Evolutionary conservation across 2,113 vertebrate species (phyloP), one percentile per base, ranked within the genome.

Genomic region (Eptatretus burgeri): DNA sequence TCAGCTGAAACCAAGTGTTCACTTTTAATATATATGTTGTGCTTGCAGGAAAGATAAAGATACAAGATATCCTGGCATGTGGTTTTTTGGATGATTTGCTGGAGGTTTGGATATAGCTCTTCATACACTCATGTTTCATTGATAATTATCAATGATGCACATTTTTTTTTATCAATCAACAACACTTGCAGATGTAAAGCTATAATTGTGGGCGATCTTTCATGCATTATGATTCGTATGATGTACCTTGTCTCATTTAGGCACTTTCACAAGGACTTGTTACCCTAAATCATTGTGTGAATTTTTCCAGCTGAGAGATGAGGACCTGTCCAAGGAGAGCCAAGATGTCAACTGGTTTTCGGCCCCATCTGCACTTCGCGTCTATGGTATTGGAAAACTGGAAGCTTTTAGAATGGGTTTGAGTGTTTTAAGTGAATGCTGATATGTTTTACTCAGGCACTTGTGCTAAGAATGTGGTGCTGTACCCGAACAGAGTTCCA

Each of bases 261-360:
- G n/a, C n/a, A n/a, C n/a, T n/a, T n/a, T n/a, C n/a, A n/a, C n/a
- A n/a, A n/a, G n/a, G n/a, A n/a, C n/a, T n/a, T n/a, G n/a, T n/a
- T n/a, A n/a, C n/a, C n/a, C n/a, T n/a, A n/a, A n/a, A n/a, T n/a
- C n/a, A n/a, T n/a, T n/a, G n/a, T n/a, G n/a, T n/a, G n/a, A n/a
- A n/a, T n/a, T n/a, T 41, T 41, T 41, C 27, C 72, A 96, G 91
- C 75, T 95, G 70, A 79, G 91, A 72, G 91, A 96, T 70, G 91
- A 96, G 72, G 91, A 96, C 70, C 74, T 95, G 69, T 94, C 88
- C 63, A 96, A 95, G 71, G 88, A 96, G 75, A 95, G 84, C 77
- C 91, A 96, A 75, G 91, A 96, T 76, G 85, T 85, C 65, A 96
- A 96, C 53, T 96, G 91, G 85, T 96, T 96, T 77, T 96, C 91